Conservation (phyloP, 2,888 invertebrate species). For the Mythimna lalbum region DNA sequence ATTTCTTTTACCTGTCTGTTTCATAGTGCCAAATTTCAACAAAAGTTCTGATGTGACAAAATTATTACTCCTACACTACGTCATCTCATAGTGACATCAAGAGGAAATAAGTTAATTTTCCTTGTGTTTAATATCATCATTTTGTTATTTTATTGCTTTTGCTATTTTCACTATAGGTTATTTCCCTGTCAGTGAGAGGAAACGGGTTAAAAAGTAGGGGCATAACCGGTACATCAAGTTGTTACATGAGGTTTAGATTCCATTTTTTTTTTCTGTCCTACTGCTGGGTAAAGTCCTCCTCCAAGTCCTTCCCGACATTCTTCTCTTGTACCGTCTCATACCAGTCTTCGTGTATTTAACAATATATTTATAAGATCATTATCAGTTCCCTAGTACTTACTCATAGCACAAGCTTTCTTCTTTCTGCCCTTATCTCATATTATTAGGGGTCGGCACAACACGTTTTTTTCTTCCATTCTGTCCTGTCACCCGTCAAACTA, state of each 20-base stretch:
- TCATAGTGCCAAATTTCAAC: conserved; percentile 4
- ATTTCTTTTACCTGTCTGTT: neutral
- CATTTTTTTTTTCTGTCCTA: too few species aligned
- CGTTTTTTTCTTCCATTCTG: too few species aligned
- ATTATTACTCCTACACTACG: neutral
- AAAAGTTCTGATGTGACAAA: neutral
- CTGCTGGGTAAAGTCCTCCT: too few species aligned
- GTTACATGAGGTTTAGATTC: neutral
- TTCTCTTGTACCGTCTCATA: too few species aligned
- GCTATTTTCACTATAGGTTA: conserved; percentile 14
- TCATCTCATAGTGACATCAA: conserved; percentile 18
- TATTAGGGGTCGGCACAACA: too few species aligned
- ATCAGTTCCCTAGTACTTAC: too few species aligned
- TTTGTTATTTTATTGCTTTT: neutral
- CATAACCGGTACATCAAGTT: neutral
- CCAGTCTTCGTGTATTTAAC: too few species aligned
- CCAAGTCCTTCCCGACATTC: too few species aligned
- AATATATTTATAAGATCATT: too few species aligned
- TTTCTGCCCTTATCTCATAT: too few species aligned
- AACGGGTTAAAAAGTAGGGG: neutral
- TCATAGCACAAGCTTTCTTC: too few species aligned
- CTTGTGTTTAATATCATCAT: neutral
- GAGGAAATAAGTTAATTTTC: conserved; percentile 11
- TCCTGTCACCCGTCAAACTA: too few species aligned
- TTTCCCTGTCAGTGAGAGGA: neutral